These are phyloP conservation scores for Penaeus monodon DNA, from an alignment of 2,888 invertebrate genomes.

Conservation along the genomic window DNA sequence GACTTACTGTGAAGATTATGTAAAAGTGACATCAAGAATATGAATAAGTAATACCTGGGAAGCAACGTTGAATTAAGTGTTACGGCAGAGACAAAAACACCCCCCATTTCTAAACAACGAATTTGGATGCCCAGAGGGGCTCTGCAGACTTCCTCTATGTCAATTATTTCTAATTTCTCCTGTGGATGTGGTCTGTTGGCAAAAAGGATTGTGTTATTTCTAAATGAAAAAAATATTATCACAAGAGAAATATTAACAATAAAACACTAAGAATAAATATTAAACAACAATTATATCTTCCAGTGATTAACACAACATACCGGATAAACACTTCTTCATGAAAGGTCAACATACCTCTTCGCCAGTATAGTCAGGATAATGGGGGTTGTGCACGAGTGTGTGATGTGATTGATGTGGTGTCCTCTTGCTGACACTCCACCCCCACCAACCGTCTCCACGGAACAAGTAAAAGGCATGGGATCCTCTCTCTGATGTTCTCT, in stretches of 20 bases:
- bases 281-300: too few species aligned
- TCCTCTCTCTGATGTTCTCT: constrained; percentile 49
- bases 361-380: constrained; percentile 52
- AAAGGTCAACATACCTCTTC: constrained; percentile 50
- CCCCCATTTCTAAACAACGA: constrained; percentile 85
- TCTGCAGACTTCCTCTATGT: constrained; percentile 94
- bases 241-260: constrained; percentile 23
- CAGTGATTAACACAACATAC: too few species aligned
- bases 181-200: constrained; percentile 74
- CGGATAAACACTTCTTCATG: too few species aligned
- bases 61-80: constrained; percentile 92
- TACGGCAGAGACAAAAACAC: constrained; percentile 95
- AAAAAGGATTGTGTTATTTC: neutral
- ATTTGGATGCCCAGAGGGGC: constrained; percentile 94
- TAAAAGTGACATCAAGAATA: neutral
- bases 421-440: constrained; percentile 14
- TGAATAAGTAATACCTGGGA: constrained; percentile 81
- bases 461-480: constrained; percentile 50
- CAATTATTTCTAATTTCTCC: constrained; percentile 87
- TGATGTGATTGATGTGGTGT: constrained; percentile 40
- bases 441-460: constrained; percentile 38
- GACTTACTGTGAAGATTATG: too few species aligned
- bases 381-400: constrained; percentile 52
- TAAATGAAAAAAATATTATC: neutral
- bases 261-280: too few species aligned